These are phyloP conservation scores for Diglossa cyanea DNA, from an alignment of 2,797 vertebrate genomes.

Conservation along the genomic window DNA sequence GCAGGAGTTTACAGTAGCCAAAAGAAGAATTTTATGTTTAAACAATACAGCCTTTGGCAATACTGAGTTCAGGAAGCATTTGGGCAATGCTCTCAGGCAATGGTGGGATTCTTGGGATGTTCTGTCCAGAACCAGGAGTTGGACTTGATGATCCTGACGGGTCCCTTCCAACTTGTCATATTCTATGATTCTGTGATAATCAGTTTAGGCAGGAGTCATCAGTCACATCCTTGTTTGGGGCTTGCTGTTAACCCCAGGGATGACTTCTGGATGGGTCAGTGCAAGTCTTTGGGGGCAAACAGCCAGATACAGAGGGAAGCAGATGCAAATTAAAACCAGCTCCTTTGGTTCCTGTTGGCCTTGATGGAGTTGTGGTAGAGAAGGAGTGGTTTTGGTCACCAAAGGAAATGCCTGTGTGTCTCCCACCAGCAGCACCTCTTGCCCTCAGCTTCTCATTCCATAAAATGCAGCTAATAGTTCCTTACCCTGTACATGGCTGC, in stretches of 20 bases:
- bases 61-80: not conserved
- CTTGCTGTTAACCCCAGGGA: not conserved
- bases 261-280: not conserved
- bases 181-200: not conserved
- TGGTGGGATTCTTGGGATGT: not conserved
- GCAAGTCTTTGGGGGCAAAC: not conserved
- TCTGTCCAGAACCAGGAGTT: not conserved
- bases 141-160: not conserved
- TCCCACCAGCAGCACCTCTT: not conserved
- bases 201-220: not conserved
- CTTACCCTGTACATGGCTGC: not conserved
- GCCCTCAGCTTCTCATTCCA: not conserved
- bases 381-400: not conserved
- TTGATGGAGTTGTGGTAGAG: accelerated
- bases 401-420: accelerated
- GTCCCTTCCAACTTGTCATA: accelerated
- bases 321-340: not conserved
- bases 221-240: not conserved
- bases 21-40: not conserved
- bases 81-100: not conserved
- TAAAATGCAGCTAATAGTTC: not conserved
- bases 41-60: not conserved
- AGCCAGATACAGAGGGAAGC: not conserved
- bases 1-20: not conserved
- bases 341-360: not conserved